These are phyloP conservation scores for Trichoplax adhaerens DNA, from an alignment of 37 sponge, comb jelly and placozoan species.

Conservation along the genomic window DNA sequence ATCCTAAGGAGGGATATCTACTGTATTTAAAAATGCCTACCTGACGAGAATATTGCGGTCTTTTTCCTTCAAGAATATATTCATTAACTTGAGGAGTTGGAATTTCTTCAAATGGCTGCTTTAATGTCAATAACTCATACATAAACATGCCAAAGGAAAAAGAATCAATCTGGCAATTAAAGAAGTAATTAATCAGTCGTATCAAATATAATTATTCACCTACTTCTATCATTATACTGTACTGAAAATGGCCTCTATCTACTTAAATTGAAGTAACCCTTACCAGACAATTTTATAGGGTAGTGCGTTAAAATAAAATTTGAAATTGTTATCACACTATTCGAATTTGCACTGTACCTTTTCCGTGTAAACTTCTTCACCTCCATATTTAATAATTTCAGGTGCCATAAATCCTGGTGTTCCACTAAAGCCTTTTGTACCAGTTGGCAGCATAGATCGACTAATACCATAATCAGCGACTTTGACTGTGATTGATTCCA, in stretches of 20 bases:
- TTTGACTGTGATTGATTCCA: slow-evolving; percentile 24
- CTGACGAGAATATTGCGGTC: slow-evolving; percentile 41
- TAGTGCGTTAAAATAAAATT: neutral
- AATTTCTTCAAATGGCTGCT: slow-evolving; percentile 33
- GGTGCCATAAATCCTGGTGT: slow-evolving; percentile 61
- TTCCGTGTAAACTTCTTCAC: slow-evolving; percentile 26
- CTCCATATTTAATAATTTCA: slow-evolving; percentile 41
- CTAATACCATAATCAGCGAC: slow-evolving; percentile 77
- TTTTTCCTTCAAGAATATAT: slow-evolving; percentile 18
- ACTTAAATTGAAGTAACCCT: neutral
- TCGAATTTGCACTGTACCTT: slow-evolving; percentile 15
- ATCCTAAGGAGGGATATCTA: neutral
- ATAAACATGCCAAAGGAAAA: slow-evolving; percentile 63
- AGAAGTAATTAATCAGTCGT: neutral
- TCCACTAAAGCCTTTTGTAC: slow-evolving; percentile 40
- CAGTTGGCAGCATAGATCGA: slow-evolving; percentile 35
- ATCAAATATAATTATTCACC: neutral
- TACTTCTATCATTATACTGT: neutral
- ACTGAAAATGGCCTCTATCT: neutral
- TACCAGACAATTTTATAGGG: neutral
- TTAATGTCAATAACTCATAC: slow-evolving; percentile 35
- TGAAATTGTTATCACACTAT: neutral
- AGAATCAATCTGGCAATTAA: slow-evolving; percentile 27
- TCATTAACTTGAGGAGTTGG: slow-evolving; percentile 12
- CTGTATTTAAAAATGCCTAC: neutral